Evolutionary conservation across 2,113 vertebrate species (phyloP), one percentile per base, ranked within the genome.

Genomic region (Poecile atricapillus): DNA sequence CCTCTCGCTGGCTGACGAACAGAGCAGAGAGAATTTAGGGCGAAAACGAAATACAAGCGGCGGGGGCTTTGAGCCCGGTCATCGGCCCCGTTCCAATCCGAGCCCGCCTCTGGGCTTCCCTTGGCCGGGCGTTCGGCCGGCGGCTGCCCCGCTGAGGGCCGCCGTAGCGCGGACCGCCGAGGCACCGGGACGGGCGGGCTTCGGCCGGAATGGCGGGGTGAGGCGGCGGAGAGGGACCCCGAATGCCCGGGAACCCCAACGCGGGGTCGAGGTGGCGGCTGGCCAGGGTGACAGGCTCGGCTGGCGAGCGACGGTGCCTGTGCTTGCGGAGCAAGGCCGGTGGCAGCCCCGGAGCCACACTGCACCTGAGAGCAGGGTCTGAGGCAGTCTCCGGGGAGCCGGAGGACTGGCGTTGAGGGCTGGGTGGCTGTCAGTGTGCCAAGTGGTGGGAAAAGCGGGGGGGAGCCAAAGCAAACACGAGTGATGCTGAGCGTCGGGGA

Each of bases 31-130:
- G 79, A 78, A 16, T 87, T 92, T 24, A 43, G 30, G 82, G 19
- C 27, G 64, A 90, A 90, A 96, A 96, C 95, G 95, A 96, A 95
- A 93, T 95, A 30, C 0, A 9, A 4, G 46, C 9, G 14, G 9
- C 4, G 64, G 41, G 21, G 55, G 27, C 35, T 90, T 46, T 37
- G 11, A 69, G 82, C 25, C 35, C 59, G 7, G 25, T 11, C 16
- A 15, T 65, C 5, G 6, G 41, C 15, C 69, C 33, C 15, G 14
- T 30, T 77, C n/a, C 46, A 20, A 18, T 30, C 24, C 31, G 21
- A 50, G 50, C 18, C 14, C 13, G 8, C 16, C 60, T 21, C 31
- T 13, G 50, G 46, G 74, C 14, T 84, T 81, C 78, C 60, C 60
- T 50, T 16, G 49, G 93, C 55, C 49, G 25, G 69, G 35, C 22